Conservation (phyloP, 2,113 vertebrate species). For the Cavia porcellus region DNA sequence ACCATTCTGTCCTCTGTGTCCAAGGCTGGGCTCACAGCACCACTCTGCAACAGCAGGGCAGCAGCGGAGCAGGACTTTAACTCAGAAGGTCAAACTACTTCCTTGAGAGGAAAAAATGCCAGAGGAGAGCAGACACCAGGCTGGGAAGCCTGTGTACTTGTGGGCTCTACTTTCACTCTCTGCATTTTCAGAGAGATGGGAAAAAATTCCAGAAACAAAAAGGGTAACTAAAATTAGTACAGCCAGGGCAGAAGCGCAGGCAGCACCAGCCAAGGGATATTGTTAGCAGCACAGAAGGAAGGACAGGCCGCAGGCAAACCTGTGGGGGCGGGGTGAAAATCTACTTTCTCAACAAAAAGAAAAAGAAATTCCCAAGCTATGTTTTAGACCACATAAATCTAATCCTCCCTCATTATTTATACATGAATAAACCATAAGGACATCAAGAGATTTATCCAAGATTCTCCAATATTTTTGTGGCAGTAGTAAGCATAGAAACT, state of each 20-base stretch:
- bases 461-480: neutral
- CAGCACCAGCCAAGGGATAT: neutral
- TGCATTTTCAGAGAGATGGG: neutral
- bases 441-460: neutral
- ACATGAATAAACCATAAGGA: neutral
- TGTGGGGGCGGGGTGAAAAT: too few relatives aligned
- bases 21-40: neutral
- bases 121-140: neutral
- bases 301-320: neutral
- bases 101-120: neutral
- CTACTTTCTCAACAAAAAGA: conserved; percentile 2
- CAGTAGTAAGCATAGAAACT: conserved; percentile 54
- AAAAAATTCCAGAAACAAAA: conserved; percentile 47
- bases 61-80: neutral
- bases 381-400: conserved; percentile 1
- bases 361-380: conserved; percentile 6
- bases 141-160: neutral
- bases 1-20: neutral
- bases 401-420: neutral
- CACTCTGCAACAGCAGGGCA: neutral
- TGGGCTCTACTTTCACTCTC: neutral
- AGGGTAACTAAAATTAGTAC: neutral
- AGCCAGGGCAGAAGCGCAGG: neutral
- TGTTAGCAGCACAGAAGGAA: neutral
- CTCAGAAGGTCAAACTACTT: neutral